phyloP scores from a whole-genome alignment of 1,140 invertebrate species.

The Drosophila nannoptera region DNA sequence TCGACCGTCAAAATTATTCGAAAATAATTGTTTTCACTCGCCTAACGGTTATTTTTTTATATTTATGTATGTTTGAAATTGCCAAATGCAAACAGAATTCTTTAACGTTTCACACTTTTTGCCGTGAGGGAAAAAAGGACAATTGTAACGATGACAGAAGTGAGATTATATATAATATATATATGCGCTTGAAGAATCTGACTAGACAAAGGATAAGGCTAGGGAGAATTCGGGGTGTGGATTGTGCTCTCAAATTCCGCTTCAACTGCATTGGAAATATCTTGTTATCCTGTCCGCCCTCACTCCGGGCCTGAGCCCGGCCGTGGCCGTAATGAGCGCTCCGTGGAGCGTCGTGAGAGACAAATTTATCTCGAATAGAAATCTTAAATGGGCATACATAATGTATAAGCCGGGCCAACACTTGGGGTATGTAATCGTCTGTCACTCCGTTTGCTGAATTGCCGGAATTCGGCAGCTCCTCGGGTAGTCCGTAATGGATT shows the following conservation, averaged over 20 bases:
- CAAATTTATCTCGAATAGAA: not conserved
- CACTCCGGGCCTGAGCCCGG: too few relatives aligned
- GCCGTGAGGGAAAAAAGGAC: too few relatives aligned
- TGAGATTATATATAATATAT: too few relatives aligned
- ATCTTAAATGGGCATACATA: not conserved
- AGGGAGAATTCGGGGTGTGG: too few relatives aligned
- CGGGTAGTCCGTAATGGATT: slow-evolving; percentile 16
- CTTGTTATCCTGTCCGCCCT: too few relatives aligned
- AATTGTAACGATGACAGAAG: too few relatives aligned
- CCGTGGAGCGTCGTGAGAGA: not conserved
- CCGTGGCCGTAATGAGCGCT: not conserved
- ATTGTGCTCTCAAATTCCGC: too few relatives aligned
- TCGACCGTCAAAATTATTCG: not conserved
- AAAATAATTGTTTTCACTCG: not conserved
- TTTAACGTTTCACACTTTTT: too few relatives aligned
- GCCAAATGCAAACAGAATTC: not conserved
- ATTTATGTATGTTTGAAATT: not conserved
- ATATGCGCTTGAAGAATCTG: too few relatives aligned
- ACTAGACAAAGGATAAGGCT: too few relatives aligned
- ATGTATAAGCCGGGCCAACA: not conserved
- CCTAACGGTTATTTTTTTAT: not conserved
- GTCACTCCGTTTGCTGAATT: slow-evolving; percentile 8
- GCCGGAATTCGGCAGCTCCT: slow-evolving; percentile 7
- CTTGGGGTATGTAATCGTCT: not conserved
- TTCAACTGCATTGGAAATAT: too few relatives aligned